These are phyloP conservation scores for Strix uralensis DNA, from an alignment of 2,113 vertebrate species.

Conservation along the genomic window DNA sequence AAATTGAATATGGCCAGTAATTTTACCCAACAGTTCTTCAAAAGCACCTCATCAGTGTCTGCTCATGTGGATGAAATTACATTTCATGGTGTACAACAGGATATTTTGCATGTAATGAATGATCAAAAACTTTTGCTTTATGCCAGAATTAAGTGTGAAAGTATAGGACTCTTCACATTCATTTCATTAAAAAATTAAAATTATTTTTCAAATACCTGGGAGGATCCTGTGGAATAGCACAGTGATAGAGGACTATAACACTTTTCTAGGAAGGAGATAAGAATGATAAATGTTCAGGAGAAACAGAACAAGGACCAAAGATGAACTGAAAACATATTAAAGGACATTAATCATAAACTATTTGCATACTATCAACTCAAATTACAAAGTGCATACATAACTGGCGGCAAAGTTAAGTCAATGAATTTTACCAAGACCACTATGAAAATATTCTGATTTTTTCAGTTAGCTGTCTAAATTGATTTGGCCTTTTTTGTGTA, in stretches of 20 bases:
- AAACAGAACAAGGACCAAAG: background rate
- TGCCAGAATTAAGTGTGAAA: background rate
- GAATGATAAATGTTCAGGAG: background rate
- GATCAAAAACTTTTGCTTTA: background rate
- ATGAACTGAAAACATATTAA: background rate
- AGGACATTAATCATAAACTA: background rate
- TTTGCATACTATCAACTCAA: background rate
- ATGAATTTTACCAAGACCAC: background rate
- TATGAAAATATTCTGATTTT: background rate
- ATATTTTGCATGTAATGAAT: constrained; percentile 22
- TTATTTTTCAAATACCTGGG: background rate
- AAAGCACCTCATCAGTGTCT: constrained; percentile 20
- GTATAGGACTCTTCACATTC: background rate
- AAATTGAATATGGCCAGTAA: constrained; percentile 4
- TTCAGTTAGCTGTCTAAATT: background rate
- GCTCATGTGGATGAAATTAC: constrained; percentile 36
- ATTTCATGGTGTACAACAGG: background rate
- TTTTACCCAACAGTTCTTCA: constrained; percentile 16
- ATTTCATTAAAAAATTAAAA: background rate
- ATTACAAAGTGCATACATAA: background rate
- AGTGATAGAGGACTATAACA: background rate
- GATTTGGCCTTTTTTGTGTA: background rate
- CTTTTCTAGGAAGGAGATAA: background rate
- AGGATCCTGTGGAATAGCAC: background rate
- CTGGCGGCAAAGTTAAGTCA: background rate